Base-by-base conservation (phyloP, 2,797 vertebrate species). In the Gymnothorax javanicus region DNA sequence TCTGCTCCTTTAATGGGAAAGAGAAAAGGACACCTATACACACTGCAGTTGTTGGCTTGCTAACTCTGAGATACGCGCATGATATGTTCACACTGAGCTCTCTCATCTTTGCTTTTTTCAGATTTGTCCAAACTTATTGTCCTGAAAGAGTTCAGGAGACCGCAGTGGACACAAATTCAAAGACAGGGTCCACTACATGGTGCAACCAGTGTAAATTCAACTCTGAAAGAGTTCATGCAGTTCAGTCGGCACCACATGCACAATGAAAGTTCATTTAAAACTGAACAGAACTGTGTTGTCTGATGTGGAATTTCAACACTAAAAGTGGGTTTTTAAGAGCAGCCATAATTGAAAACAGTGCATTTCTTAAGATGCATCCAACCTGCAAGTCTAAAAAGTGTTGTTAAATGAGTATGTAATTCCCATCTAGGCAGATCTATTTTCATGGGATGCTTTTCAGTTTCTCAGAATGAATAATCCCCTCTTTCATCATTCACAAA, bases 1-100 rank as follows among this genome's bases (percentile, higher is more conserved):
- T 83, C 67, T 62, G 86, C 11, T 83, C 9, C 56, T 56, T 58
- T 59, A 84, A 87, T 87, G 67, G 25, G 2, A 8, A 7, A 33
- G 69, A 56, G 7, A 25, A 73, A 23, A 79, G 50, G 75, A 52
- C 50, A 54, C 20, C 75, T 6, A 6, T 3, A 12, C 75, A n/a
- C 13, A 43, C 23, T 64, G 27, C 27, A 4, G 3, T 23, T 13
- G 4, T 5, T 0, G 33, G 11, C 20, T 17, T 11, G 20, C 62
- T 67, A 67, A 67, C 2, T 6, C 62, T 23, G 20, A 67, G 27
- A 75, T 75, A 33, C 1, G 71, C 50, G 71, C 27, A 17, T 4
- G 12, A 4, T 15, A 17, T 50, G 6, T 75, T 3, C 27, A 33
- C 27, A 12, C 12, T 64, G 17, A 15, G 71, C 13, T 75, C 15